Evolutionary conservation across 1,140 invertebrate species (phyloP), one percentile per base, ranked within the genome.

Genomic region (Atta cephalotes): DNA sequence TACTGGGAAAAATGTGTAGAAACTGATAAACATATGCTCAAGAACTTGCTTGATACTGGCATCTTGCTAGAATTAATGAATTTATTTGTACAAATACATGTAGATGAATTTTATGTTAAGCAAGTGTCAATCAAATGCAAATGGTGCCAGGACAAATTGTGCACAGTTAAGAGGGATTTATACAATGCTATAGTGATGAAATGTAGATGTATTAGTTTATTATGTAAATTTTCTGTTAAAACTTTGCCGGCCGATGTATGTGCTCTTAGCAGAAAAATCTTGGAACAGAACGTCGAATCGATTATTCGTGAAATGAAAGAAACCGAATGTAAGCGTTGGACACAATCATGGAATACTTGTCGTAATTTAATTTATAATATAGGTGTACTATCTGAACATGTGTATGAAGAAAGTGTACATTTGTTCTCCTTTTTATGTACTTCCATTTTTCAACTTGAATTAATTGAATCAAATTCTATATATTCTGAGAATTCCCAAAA

Each of bases 331-430:
- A 88, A 80, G 72, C 68, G 68, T 6, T 93, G 92, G 92, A 65
- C 9, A 25, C 14, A 53, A n/a, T 49, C 92, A 21, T 94, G 93
- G 93, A 58, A 45, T 14, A 68, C 31, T 0, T 87, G 74, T 80
- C 85, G 87, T 39, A 86, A 66, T 58, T 66, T 79, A 31, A 91
- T 93, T 53, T 94, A 92, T 39, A 93, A 93, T 71, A 58, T 92
- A 39, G 80, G 88, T 7, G 45, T 92, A 63, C 58, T 85, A 9
- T 88, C 63, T 28, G 86, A 89, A 18, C 56, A 86, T 45, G 70
- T 91, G 65, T 93, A 92, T 25, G 65, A 93, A 12, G 88, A 89
- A 86, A 79, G 87, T 2, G 4, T 80, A 31, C 49, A 7, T 63
- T 35, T 93, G 2, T 92, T 82, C 68, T 86, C 90, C 53, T 31